phyloP scores from a whole-genome alignment of 35 echinoderm and acorn worm species.

The Chiridota heheva region DNA sequence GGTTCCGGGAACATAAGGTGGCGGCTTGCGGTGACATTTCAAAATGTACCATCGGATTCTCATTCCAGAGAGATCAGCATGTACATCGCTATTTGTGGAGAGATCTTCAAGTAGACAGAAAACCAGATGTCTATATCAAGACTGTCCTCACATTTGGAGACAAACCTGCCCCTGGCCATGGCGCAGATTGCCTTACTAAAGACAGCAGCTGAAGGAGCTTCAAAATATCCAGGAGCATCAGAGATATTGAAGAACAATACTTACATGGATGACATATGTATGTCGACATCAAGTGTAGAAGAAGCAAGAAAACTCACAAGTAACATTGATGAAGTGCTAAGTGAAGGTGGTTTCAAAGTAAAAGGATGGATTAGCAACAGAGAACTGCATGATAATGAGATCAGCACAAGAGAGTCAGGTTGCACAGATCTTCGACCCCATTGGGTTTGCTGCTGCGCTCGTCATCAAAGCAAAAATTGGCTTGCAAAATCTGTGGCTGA shows the following conservation, averaged over 20 bases:
- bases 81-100: conserved; percentile 43
- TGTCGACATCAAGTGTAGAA: background rate
- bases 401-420: too few species aligned
- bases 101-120: conserved; percentile 2
- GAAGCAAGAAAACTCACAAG: conserved; percentile 14
- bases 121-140: conserved; percentile 47
- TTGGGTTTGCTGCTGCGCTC: conserved; percentile 75
- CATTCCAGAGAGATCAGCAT: conserved; percentile 37
- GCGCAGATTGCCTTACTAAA: conserved; percentile 23
- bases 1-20: conserved; percentile 24
- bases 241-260: background rate
- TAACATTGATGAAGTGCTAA: background rate
- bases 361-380: too few species aligned
- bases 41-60: conserved; percentile 49
- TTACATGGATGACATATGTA: conserved; percentile 55
- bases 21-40: conserved; percentile 38
- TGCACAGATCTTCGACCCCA: conserved; percentile 64
- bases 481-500: conserved; percentile 60
- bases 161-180: conserved; percentile 29
- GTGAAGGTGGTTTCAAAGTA: conserved; percentile 11
- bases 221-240: background rate
- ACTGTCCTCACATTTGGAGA: conserved; percentile 35
- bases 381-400: too few species aligned
- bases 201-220: conserved; percentile 20
- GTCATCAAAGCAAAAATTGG: conserved; percentile 69